These are phyloP conservation scores for Dorcus parallelipipedus DNA, from an alignment of 2,888 invertebrate genomes.

Conservation along the genomic window DNA sequence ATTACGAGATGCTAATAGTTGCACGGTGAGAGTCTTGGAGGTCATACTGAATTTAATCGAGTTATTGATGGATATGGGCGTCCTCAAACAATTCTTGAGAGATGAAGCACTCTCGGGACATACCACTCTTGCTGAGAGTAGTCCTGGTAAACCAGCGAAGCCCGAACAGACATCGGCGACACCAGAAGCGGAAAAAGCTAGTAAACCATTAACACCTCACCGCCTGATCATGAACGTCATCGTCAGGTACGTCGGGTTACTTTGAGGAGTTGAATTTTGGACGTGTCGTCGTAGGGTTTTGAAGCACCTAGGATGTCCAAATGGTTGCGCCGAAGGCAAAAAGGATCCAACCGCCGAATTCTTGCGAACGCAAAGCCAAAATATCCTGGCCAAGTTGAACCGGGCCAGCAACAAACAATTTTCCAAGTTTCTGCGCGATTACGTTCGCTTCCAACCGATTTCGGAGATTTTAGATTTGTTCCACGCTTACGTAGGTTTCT, in stretches of 20 bases:
- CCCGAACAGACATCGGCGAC: constrained; percentile 25
- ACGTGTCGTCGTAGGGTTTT: constrained; percentile 60
- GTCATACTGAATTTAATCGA: constrained; percentile 90
- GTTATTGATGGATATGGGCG: constrained; percentile 85
- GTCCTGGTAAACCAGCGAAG: constrained; percentile 21
- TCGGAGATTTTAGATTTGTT: constrained; percentile 88
- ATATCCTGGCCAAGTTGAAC: constrained; percentile 72
- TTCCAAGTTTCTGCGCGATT: constrained; percentile 64
- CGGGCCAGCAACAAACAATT: constrained; percentile 65
- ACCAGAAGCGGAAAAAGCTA: constrained; percentile 51
- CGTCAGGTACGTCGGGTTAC: constrained; percentile 49
- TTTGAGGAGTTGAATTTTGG: neutral
- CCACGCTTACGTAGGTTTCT: constrained; percentile 94
- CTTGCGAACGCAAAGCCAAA: constrained; percentile 81
- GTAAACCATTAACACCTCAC: constrained; percentile 60
- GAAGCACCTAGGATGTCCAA: constrained; percentile 89
- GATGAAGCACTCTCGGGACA: constrained; percentile 51
- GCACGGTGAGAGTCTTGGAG: constrained; percentile 87
- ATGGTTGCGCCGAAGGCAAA: constrained; percentile 86
- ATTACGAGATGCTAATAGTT: constrained; percentile 77
- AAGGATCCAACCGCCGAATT: constrained; percentile 88
- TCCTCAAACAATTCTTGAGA: constrained; percentile 60
- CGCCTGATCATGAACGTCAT: constrained; percentile 71
- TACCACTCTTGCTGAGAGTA: constrained; percentile 34
- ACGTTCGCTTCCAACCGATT: constrained; percentile 74